Percentiles rank a stretch among this genome's conserved stretches.
These are phyloP conservation scores for Dasysyrphus albostriatus DNA, from an alignment of 2,888 invertebrate species.

Conservation along the genomic window DNA sequence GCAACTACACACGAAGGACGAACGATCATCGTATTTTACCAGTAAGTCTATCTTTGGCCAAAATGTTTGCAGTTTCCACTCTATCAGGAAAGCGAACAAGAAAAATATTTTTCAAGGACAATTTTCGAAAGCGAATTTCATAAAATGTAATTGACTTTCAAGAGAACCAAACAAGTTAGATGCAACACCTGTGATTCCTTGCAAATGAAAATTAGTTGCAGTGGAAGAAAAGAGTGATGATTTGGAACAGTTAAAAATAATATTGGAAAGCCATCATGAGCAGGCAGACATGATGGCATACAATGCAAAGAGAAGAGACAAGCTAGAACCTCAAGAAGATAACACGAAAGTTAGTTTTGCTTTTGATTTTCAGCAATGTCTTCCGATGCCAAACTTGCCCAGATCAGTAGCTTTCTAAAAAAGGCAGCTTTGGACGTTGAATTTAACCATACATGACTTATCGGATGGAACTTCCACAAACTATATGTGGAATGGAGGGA, in stretches of 20 bases:
- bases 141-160: not conserved
- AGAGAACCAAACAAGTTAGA: not conserved
- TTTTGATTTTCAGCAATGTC: slow-evolving; percentile 8
- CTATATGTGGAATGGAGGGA: not conserved
- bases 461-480: not conserved
- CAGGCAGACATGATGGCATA: slow-evolving; percentile 2
- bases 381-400: slow-evolving; percentile 3
- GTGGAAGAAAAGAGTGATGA: slow-evolving; percentile 4
- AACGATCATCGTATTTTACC: not conserved
- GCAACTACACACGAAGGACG: not conserved
- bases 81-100: no score
- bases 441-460: no score
- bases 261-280: not conserved
- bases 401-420: not conserved
- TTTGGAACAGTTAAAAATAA: not conserved
- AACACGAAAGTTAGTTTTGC: not conserved
- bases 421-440: not conserved
- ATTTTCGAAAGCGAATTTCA: not conserved
- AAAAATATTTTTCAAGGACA: no score
- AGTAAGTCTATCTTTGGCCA: slow-evolving; percentile 8
- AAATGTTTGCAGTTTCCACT: slow-evolving; percentile 14
- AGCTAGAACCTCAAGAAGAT: not conserved
- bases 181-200: not conserved
- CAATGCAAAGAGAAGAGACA: not conserved
- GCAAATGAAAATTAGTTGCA: not conserved